These are phyloP conservation scores for Archivesica marissinica DNA, from an alignment of 1,140 invertebrate species.

Conservation along the genomic window DNA sequence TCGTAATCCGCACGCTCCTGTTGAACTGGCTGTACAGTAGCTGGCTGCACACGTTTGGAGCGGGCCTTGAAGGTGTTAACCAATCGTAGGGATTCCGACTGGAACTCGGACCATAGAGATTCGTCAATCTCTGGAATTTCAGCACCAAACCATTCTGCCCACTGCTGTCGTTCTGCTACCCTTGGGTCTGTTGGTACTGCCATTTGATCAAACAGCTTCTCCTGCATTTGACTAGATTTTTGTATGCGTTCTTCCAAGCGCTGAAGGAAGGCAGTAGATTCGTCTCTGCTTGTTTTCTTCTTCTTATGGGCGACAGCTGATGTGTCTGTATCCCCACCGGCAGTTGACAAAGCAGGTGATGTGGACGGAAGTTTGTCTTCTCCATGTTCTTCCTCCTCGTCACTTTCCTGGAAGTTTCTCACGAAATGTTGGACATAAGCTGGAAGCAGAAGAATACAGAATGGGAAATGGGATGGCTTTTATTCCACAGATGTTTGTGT, in stretches of 20 bases:
- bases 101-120: slow-evolving; percentile 55
- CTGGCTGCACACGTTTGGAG: slow-evolving; percentile 40
- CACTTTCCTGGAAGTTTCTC: slow-evolving; percentile 60
- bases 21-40: slow-evolving; percentile 11
- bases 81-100: slow-evolving; percentile 55
- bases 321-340: slow-evolving; percentile 34
- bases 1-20: slow-evolving; percentile 58
- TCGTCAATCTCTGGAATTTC: slow-evolving; percentile 57
- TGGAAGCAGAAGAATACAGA: slow-evolving; percentile 38
- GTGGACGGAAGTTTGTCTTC: not conserved
- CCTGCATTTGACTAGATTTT: slow-evolving; percentile 54
- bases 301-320: slow-evolving; percentile 15
- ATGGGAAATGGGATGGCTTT: no score
- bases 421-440: slow-evolving; percentile 50
- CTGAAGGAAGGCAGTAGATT: slow-evolving; percentile 36
- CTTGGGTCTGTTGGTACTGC: slow-evolving; percentile 43
- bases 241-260: slow-evolving; percentile 53
- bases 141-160: slow-evolving; percentile 63
- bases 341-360: slow-evolving; percentile 24
- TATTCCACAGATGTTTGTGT: no score
- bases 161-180: slow-evolving; percentile 55
- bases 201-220: slow-evolving; percentile 44
- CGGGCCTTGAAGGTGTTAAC: slow-evolving; percentile 55
- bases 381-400: slow-evolving; percentile 45
- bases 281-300: slow-evolving; percentile 46